These are phyloP conservation scores for Rhyacophila evoluta DNA, from an alignment of 2,888 invertebrate species.

Conservation along the genomic window DNA sequence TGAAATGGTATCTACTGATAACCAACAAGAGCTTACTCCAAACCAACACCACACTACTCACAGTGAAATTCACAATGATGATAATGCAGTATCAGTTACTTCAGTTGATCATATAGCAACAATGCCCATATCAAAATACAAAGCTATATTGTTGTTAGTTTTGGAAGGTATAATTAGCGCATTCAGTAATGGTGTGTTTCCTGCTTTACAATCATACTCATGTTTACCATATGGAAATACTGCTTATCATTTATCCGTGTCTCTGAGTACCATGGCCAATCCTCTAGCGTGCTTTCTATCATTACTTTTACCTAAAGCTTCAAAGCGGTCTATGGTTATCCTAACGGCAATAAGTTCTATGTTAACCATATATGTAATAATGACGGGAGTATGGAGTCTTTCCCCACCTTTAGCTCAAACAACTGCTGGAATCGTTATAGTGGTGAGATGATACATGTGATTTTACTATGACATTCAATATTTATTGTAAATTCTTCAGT, in stretches of 20 bases:
- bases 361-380: slow-evolving; percentile 76
- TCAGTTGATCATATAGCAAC: not conserved
- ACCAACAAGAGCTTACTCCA: not conserved
- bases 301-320: slow-evolving; percentile 70
- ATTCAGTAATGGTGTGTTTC: slow-evolving; percentile 82
- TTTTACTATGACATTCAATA: too few species aligned
- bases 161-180: slow-evolving; percentile 73
- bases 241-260: slow-evolving; percentile 82
- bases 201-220: slow-evolving; percentile 84
- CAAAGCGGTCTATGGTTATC: slow-evolving; percentile 65
- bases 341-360: slow-evolving; percentile 66
- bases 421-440: slow-evolving; percentile 64
- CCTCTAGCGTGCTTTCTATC: slow-evolving; percentile 80
- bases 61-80: too few species aligned
- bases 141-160: slow-evolving; percentile 56
- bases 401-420: slow-evolving; percentile 67
- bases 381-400: slow-evolving; percentile 76
- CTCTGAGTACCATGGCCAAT: slow-evolving; percentile 83
- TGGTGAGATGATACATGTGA: slow-evolving; percentile 63
- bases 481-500: too few species aligned
- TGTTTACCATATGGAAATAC: slow-evolving; percentile 83
- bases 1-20: slow-evolving; percentile 55
- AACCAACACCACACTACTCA: too few species aligned
- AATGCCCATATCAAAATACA: not conserved
- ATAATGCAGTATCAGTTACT: slow-evolving; percentile 16